Evolutionary conservation across 2,113 vertebrate species (phyloP).

Genomic region (Erpornis zantholeuca): DNA sequence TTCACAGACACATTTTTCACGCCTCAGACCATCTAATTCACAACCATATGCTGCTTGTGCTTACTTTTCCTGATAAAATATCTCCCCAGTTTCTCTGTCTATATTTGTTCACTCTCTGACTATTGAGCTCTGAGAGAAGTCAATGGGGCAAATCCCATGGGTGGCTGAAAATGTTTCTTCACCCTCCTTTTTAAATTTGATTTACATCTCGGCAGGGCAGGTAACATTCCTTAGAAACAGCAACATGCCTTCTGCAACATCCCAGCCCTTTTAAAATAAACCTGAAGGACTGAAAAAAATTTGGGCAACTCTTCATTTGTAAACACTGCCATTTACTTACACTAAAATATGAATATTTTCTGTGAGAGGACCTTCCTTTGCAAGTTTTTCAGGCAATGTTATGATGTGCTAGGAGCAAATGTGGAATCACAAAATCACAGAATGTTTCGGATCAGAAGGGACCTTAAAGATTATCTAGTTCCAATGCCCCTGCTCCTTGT

Average conservation of each 20-base stretch:
- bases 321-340: not conserved
- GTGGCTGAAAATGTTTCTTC: not conserved
- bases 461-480: not conserved
- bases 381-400: not conserved
- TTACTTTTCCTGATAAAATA: not conserved
- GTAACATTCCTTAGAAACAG: not conserved
- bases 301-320: not conserved
- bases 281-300: not conserved
- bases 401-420: rapidly evolving
- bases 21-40: not conserved
- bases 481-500: not conserved
- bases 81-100: not conserved
- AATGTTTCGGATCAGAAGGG: not conserved
- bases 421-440: not conserved
- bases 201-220: not conserved
- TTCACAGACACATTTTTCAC: slow-evolving; percentile 2
- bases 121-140: not conserved
- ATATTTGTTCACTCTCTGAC: not conserved
- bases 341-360: not conserved
- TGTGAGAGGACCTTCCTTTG: not conserved
- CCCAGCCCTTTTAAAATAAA: not conserved
- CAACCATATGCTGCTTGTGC: not conserved
- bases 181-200: not conserved
- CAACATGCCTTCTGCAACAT: not conserved
- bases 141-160: not conserved